Conservation (phyloP, 2,113 vertebrate genomes). For the Rissa tridactyla region DNA sequence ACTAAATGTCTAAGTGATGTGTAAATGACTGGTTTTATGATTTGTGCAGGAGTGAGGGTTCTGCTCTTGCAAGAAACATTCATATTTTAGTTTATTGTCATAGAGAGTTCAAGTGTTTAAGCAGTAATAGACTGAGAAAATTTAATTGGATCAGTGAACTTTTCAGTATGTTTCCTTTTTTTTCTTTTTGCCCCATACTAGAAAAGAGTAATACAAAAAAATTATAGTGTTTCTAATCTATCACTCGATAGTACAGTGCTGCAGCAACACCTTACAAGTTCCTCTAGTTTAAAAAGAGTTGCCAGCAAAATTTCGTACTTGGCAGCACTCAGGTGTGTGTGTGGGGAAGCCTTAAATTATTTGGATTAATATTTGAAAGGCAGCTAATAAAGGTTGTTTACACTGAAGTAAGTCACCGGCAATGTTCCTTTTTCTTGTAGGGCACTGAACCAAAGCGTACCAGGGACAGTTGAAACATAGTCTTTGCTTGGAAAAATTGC, state of each 20-base stretch:
- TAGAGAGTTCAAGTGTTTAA: not conserved
- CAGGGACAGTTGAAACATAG: not conserved
- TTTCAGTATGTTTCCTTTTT: not conserved
- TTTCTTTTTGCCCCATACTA: not conserved
- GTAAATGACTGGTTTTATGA: not conserved
- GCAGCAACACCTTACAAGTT: not conserved
- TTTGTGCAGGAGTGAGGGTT: not conserved
- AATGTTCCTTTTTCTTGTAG: not conserved
- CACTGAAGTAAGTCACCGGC: not conserved
- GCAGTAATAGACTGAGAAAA: not conserved
- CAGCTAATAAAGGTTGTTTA: not conserved
- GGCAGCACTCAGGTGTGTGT: not conserved
- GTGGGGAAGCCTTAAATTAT: not conserved
- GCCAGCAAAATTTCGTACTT: not conserved
- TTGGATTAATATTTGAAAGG: not conserved
- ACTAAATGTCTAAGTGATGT: not conserved
- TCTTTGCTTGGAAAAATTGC: not conserved
- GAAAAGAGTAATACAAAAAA: not conserved
- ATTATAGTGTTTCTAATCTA: not conserved
- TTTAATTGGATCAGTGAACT: not conserved
- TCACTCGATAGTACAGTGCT: not conserved
- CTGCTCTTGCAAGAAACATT: not conserved
- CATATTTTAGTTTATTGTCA: not conserved
- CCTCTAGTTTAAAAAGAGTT: not conserved
- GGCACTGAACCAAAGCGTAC: not conserved